Base-by-base conservation (phyloP, 2,888 invertebrate genomes). In the Stictocephala bisonia region DNA sequence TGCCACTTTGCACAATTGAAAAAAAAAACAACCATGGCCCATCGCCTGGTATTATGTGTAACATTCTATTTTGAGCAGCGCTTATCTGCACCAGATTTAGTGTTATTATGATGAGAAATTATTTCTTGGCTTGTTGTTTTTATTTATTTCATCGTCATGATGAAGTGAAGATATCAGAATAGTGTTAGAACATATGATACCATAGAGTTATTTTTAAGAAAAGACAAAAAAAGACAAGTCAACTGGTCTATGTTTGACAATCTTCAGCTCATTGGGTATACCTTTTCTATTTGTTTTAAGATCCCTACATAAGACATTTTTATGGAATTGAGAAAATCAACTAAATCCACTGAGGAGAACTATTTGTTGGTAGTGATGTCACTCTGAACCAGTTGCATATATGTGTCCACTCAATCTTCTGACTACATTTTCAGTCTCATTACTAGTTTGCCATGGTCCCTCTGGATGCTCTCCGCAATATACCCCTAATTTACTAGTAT, bases 311-410 rank as follows among this genome's bases (percentile, higher is more conserved):
- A 74, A 20, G 77, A 76, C 20, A 78, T 68, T 50, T 67, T 15
- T 29, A 29, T 58, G 27, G n/a, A 22, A 22, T 27, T 18, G 50
- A 77, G 66, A 74, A 50, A 40, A 51, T 71, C 58, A 78, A 76
- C 15, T n/a, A 67, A 70, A 24, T 20, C 41, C n/a, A 69, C 44
- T 18, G 48, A 35, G 24, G 53, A 48, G 75, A 78, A 81, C 79
- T 76, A 81, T 70, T 79, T 81, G 72, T 80, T 79, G 0, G 74
- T 74, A 7, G 80, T 80, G n/a, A 80, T 58, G 72, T 80, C 80
- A 56, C 79, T 70, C n/a, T n/a, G n/a, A n/a, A 7, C 71, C 75
- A 24, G 73, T 35, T 35, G 11, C 40, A 35, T 7, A 35, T 35
- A 35, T 35, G 40, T 35, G 7, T 11, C 40, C 9, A 11, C 11